Base-by-base conservation (phyloP, 1,140 invertebrate species). In the Psix sp. region DNA sequence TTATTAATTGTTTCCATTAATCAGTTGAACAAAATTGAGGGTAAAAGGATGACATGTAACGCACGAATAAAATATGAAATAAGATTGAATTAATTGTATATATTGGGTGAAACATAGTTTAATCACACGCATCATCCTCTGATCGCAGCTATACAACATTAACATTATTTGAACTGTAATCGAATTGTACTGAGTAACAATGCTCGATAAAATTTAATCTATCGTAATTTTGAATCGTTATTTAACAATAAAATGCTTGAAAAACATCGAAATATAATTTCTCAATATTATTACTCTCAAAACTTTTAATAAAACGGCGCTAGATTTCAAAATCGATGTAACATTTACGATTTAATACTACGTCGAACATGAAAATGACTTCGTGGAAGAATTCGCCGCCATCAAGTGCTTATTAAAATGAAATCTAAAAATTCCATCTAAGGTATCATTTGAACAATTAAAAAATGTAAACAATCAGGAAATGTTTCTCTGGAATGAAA, bases 361-460 rank as follows among this genome's bases (percentile, higher is more conserved):
- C 71, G 62, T 67, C 39, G 51, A 74, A 74, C 62, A 67, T 62
- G 48, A 52, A 45, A 70, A 80, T 68, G 77, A 81, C 78, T 82
- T 83, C 76, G 76, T 81, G 82, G 76, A 84, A 84, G 82, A 84
- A 79, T 84, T 82, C 76, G 76, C 80, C 81, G 80, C 80, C 80
- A 79, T 79, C 70, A 66, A 78, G 54, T 76, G 74, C 59, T 76
- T 72, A 68, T 65, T 79, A 79, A 81, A 82, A 82, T 59, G 80
- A 83, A 82, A 78, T 62, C 68, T 80, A 81, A 67, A 76, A 68
- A 59, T 46, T 46, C 33, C 57, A 59, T 46, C 56, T 77, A 72
- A 49, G 63, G 14, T 77, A 39, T 49, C 40, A 40, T 14, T 72
- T 77, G 80, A 79, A 75, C 63, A 68, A 77, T 77, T 67, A 73